Conservation (phyloP, 1,140 invertebrate genomes). For the Dinoponera quadriceps region DNA sequence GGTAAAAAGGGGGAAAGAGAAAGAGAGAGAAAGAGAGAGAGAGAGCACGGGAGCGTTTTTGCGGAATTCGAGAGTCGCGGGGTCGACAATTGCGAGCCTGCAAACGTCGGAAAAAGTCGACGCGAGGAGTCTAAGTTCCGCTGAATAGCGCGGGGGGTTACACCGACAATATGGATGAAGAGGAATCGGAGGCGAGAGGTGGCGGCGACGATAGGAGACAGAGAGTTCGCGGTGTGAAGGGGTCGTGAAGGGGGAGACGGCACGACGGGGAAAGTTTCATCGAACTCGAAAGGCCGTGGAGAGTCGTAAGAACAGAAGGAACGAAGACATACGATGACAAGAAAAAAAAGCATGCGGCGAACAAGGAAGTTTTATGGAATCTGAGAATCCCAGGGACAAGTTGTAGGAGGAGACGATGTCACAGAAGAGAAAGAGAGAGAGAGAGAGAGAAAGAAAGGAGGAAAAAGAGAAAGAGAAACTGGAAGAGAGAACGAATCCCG, state of each 20-base stretch:
- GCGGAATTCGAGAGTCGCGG: constrained; percentile 40
- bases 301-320: constrained; percentile 53
- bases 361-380: constrained; percentile 66
- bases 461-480: background rate
- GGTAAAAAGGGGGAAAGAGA: background rate
- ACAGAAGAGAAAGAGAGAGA: constrained; percentile 13
- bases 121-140: constrained; percentile 36
- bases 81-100: constrained; percentile 51
- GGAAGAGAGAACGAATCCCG: constrained; percentile 21
- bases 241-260: background rate
- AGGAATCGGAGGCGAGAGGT: constrained; percentile 31
- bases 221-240: background rate
- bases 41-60: constrained; percentile 39
- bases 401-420: constrained; percentile 46
- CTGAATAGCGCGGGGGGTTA: constrained; percentile 47
- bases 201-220: background rate
- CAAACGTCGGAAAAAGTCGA: constrained; percentile 35
- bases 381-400: constrained; percentile 50
- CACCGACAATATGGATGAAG: constrained; percentile 54
- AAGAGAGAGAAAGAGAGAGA: constrained; percentile 4
- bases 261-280: constrained; percentile 64
- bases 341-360: constrained; percentile 44
- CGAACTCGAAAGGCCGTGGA: constrained; percentile 55
- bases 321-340: constrained; percentile 36
- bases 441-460: background rate